A percentile compares a stretch with the other conserved stretches of the same genome.
Evolutionary conservation across 2,113 vertebrate genomes (phyloP).

Genomic region (Gopherus evgoodei): DNA sequence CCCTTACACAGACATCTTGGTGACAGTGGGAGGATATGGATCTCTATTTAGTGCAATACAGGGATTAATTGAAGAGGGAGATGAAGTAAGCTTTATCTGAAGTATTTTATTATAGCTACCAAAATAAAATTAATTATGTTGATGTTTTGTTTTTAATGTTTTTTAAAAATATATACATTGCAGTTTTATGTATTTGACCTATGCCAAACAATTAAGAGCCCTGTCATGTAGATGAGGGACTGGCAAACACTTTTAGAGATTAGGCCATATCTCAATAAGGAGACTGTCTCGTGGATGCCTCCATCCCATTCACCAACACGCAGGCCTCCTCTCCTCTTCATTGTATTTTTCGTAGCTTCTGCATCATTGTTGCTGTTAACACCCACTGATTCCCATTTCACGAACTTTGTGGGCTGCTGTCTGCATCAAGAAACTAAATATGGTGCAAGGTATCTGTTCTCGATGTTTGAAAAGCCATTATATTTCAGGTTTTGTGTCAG

Average conservation of each 20-base stretch:
- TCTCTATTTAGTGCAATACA: slow-evolving; percentile 92
- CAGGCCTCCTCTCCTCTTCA: not conserved
- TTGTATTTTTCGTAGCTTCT: not conserved
- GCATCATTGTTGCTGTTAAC: not conserved
- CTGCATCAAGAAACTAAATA: not conserved
- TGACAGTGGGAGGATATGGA: slow-evolving; percentile 94
- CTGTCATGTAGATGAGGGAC: not conserved
- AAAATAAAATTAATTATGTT: not conserved
- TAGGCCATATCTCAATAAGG: not conserved
- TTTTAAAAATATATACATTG: not conserved
- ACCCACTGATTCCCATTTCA: not conserved
- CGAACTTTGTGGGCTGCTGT: not conserved
- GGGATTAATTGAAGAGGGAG: slow-evolving; percentile 90
- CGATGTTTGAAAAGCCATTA: not conserved
- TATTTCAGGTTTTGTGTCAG: not conserved
- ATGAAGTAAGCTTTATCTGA: slow-evolving; percentile 85
- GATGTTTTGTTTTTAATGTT: not conserved
- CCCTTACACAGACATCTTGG: slow-evolving; percentile 90
- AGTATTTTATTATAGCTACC: accelerated
- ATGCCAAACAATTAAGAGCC: not conserved
- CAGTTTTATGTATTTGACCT: not conserved
- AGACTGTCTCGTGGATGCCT: not conserved
- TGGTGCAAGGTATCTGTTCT: not conserved
- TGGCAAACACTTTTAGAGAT: not conserved
- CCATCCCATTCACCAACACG: not conserved